Percentiles rank a stretch among this genome's conserved stretches.
Evolutionary conservation across 2,888 invertebrate genomes (phyloP).

Genomic region (Raillietiella orientalis): DNA sequence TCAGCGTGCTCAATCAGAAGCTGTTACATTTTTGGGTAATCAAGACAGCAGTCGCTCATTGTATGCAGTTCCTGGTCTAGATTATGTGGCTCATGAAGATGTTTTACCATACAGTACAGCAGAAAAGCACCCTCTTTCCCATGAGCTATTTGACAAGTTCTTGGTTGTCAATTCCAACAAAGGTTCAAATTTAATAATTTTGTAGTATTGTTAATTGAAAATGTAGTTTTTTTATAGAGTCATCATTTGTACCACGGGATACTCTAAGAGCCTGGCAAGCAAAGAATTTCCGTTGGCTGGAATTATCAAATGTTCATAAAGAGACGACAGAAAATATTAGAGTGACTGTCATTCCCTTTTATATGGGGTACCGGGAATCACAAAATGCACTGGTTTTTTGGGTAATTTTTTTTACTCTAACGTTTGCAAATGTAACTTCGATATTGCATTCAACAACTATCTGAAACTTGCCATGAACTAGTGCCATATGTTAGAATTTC

Average conservation of each 20-base stretch:
- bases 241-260: conserved; percentile 57
- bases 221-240: conserved; percentile 20
- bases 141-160: conserved; percentile 90
- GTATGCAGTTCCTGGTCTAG: conserved; percentile 84
- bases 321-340: conserved; percentile 87
- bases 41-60: conserved; percentile 78
- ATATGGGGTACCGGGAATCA: conserved; percentile 76
- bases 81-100: conserved; percentile 94
- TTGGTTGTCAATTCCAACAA: conserved; percentile 40
- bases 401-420: too few species aligned
- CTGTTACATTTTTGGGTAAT: conserved; percentile 83
- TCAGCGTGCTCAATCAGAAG: conserved; percentile 88
- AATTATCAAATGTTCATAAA: conserved; percentile 79
- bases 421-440: too few species aligned
- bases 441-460: too few species aligned
- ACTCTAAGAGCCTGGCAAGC: conserved; percentile 83
- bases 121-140: conserved; percentile 60
- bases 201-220: conserved; percentile 1
- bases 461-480: too few species aligned
- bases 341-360: conserved; percentile 93
- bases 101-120: conserved; percentile 72
- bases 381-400: conserved; percentile 74
- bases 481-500: too few species aligned
- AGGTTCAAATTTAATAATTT: conserved; percentile 17
- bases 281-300: conserved; percentile 87